Base-by-base conservation (phyloP, 2,797 vertebrate species). In the Ctenopoma multispine region DNA sequence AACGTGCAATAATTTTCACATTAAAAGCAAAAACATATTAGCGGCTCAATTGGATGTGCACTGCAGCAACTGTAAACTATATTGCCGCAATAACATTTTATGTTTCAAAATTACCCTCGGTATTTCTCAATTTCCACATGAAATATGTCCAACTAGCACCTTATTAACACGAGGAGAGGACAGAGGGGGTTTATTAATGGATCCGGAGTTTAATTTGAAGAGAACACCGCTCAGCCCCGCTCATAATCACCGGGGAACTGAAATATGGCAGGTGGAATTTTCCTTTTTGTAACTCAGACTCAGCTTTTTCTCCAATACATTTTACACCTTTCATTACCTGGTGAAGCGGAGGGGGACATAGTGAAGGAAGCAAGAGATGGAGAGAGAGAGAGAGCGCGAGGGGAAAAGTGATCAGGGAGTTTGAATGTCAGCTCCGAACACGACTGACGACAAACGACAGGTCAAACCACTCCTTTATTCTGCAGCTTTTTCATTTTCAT, bases 351-450 rank as follows among this genome's bases (percentile, higher is more conserved):
- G 27, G 57, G 24, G 48, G 50, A 73, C 53, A 34, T 43, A 36
- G 51, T 47, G 58, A 7, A 69, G 53, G 62, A 54, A 50, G 76
- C 44, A 54, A 17, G 18, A 10, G 51, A 44, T 27, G 24, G 11
- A 72, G 70, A 48, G 34, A 53, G n/a, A 3, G 4, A 72, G 68
- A 54, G 36, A 67, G 53, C 24, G 34, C 11, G 60, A 36, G 44
- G 67, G 59, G 64, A 63, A 79, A 82, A 79, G 81, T 85, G 86
- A 88, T 92, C 85, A 55, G 75, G 69, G 68, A 54, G 77, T 84
- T 82, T 87, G 88, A 89, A 89, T 91, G 91, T 89, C 91, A 89
- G 86, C 74, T 85, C 87, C 80, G 87, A 92, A 87, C 90, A 86
- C 56, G 83, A 79, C 79, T 74, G 72, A 77, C 71, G 73, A 86